Evolutionary conservation across 2,797 vertebrate genomes (phyloP).

Genomic region (Chlorospingus semifuscus): DNA sequence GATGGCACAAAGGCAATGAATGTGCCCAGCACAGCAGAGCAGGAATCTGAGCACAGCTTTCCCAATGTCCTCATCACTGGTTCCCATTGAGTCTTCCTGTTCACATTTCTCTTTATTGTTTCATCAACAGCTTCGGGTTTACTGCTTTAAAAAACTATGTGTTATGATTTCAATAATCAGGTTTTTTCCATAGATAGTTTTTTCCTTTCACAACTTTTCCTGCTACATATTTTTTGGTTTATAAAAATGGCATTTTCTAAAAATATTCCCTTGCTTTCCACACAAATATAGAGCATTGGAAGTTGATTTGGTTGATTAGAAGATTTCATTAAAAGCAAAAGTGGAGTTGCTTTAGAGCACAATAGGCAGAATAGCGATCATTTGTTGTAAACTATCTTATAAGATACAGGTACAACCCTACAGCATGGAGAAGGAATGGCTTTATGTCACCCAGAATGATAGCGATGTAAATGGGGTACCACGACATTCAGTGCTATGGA

Average conservation of each 20-base stretch:
- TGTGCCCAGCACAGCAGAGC: neutral
- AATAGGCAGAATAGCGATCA: neutral
- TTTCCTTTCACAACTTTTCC: neutral
- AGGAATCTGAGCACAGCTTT: neutral
- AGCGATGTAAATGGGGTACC: neutral
- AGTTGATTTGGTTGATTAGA: neutral
- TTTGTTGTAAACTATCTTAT: neutral
- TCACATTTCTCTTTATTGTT: neutral
- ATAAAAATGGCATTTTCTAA: neutral
- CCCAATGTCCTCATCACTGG: neutral
- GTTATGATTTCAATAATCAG: neutral
- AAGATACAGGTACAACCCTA: neutral
- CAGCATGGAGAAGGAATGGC: neutral
- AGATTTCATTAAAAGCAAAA: neutral
- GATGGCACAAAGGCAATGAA: neutral
- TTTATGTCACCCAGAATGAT: neutral
- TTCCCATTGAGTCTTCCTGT: neutral
- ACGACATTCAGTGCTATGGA: neutral
- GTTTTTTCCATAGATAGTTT: neutral
- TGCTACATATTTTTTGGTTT: neutral
- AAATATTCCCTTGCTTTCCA: neutral
- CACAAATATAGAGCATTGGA: neutral
- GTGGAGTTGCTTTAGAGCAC: neutral
- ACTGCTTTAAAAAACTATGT: neutral
- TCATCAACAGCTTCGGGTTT: neutral